Conservation (phyloP, 1,140 invertebrate genomes). For the Conopomorpha cramerella region DNA sequence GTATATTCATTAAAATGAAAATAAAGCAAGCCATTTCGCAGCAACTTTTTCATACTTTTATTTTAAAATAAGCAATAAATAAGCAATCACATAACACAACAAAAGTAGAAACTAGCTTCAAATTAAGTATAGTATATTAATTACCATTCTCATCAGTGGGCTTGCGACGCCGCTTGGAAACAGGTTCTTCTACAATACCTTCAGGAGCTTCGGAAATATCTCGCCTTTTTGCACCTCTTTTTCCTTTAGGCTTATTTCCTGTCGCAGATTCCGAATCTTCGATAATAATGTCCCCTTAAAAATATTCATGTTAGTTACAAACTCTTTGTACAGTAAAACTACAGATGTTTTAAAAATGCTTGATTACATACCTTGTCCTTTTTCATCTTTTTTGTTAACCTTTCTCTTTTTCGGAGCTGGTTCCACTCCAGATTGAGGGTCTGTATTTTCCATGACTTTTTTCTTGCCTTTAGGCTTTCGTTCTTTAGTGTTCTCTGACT, state of each 20-base stretch:
- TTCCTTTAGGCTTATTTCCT: constrained; percentile 23
- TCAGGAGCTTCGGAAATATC: constrained; percentile 19
- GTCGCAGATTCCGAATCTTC: constrained; percentile 27
- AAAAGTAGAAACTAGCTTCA: neutral
- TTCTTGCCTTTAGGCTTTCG: constrained; percentile 13
- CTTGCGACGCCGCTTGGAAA: constrained; percentile 36
- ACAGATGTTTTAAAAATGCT: constrained; percentile 2
- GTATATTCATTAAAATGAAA: neutral
- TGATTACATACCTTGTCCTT: constrained; percentile 23
- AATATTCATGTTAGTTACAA: neutral
- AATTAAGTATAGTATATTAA: constrained; percentile 5
- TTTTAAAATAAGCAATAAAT: neutral
- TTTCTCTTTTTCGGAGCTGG: constrained; percentile 21
- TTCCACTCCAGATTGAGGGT: constrained; percentile 20
- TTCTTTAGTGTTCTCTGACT: constrained; percentile 31
- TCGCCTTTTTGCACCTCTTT: constrained; percentile 29
- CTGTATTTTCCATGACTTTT: constrained; percentile 13
- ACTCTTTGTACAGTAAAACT: constrained; percentile 2
- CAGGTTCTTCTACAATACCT: constrained; percentile 29
- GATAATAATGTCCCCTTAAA: constrained; percentile 8
- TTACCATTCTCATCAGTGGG: constrained; percentile 45
- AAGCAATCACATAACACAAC: neutral
- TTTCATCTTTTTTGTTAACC: constrained; percentile 26
- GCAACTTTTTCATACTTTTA: neutral
- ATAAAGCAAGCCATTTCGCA: neutral